A percentile compares a stretch with the other conserved stretches of the same genome.
These are phyloP conservation scores for Drosophila varians DNA, from an alignment of 1,140 invertebrate species.

Conservation along the genomic window DNA sequence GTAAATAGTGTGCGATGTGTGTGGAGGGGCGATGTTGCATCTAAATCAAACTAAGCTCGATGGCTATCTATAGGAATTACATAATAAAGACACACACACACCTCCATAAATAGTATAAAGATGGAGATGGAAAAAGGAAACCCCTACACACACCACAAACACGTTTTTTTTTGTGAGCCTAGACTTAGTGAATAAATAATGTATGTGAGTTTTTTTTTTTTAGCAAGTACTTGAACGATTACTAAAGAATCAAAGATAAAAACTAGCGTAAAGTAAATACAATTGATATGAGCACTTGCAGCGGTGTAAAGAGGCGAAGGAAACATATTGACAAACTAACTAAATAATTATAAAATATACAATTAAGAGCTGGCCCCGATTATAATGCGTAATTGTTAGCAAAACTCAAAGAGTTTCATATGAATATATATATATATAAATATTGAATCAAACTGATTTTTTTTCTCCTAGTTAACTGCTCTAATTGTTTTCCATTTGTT, in stretches of 20 bases:
- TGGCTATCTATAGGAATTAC: conserved; percentile 29
- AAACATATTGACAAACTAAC: conserved; percentile 29
- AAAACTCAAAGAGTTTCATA: conserved; percentile 74
- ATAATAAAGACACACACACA: conserved; percentile 29
- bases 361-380: conserved; percentile 25
- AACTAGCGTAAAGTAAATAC: conserved; percentile 31
- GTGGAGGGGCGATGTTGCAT: conserved; percentile 22
- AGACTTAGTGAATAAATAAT: conserved; percentile 44
- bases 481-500: conserved; percentile 2
- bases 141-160: background rate
- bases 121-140: conserved; percentile 15
- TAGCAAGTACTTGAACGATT: conserved; percentile 38
- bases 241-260: conserved; percentile 40
- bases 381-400: conserved; percentile 38
- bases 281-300: conserved; percentile 19
- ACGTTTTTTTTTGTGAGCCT: conserved; percentile 53
- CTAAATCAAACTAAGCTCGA: conserved; percentile 60
- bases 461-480: conserved; percentile 19
- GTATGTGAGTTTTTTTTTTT: conserved; percentile 42
- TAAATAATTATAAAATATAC: conserved; percentile 20
- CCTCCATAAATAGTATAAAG: conserved; percentile 14
- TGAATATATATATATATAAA: conserved; percentile 5
- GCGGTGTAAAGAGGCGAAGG: conserved; percentile 2
- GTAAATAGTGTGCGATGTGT: conserved; percentile 2
- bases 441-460: background rate